Base-by-base conservation (phyloP, 2,888 invertebrate species). In the Holacanthella duospinosa region DNA sequence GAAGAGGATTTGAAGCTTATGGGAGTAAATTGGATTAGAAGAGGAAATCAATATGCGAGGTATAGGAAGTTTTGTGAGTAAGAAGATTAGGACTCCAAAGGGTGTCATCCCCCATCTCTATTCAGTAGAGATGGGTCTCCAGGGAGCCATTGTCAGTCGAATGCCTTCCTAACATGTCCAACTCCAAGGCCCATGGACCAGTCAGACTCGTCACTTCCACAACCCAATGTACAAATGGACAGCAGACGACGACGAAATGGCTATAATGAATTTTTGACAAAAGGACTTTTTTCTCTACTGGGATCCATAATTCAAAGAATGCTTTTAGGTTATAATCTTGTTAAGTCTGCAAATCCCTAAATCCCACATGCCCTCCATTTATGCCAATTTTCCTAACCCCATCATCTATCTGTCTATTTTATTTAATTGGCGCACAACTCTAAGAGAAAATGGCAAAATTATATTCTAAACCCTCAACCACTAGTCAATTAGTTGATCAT, bases 21-120 rank as follows among this genome's bases (percentile, higher is more conserved):
- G 48, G 48, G 21, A 48, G 48, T 48, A 48, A 48, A 48, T 48
- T 48, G 48, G 48, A 48, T 48, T 48, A 21, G 48, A 48, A 48
- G 21, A 48, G 48, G 48, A 21, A 48, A 48, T 48, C 48, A 48
- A 48, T 48, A 48, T 48, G 48, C 48, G 48, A 9, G 19, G n/a
- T n/a, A n/a, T 21, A 48, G 48, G 48, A 16, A 48, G 21, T 4
- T 16, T 4, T 9, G n/a, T 4, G 19, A n/a, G 4, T 4, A 21
- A 48, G 48, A 48, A 48, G 48, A 48, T 48, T 48, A 48, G 48
- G 48, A 21, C 48, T 48, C 48, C 19, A 48, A 48, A 9, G 48
- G 48, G 48, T 48, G 48, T 48, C 48, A 48, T 21, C 48, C 16
- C 48, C 48, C 21, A 48, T 48, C 21, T 48, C 48, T 21, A 9